Conservation (phyloP, 1,140 invertebrate genomes). For the Parasteatoda tepidariorum region DNA sequence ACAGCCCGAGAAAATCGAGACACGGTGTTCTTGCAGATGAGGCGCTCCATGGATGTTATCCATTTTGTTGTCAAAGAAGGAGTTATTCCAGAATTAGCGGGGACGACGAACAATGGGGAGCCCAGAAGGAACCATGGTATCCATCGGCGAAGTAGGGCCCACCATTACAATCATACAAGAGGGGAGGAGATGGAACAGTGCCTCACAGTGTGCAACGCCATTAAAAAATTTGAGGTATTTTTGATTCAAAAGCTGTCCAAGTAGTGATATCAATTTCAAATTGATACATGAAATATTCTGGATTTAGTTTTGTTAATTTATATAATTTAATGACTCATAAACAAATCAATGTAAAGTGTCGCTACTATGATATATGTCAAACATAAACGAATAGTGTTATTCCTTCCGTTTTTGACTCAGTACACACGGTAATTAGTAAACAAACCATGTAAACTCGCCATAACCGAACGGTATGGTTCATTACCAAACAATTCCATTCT, state of each 20-base stretch:
- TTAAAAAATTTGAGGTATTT: conserved; percentile 81
- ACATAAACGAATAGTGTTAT: too few relatives aligned
- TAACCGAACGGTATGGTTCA: too few relatives aligned
- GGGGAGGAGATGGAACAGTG: conserved; percentile 76
- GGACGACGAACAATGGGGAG: conserved; percentile 64
- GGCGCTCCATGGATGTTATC: conserved; percentile 95
- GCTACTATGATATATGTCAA: too few relatives aligned
- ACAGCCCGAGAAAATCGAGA: conserved; percentile 94
- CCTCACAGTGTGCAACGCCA: conserved; percentile 80
- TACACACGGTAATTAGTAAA: too few relatives aligned
- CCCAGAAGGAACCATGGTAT: conserved; percentile 63
- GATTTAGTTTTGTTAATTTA: too few relatives aligned
- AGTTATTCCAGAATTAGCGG: conserved; percentile 75
- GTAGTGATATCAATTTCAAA: too few relatives aligned
- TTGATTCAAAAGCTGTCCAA: neutral
- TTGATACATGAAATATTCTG: too few relatives aligned
- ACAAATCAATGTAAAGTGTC: too few relatives aligned
- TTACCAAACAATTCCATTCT: too few relatives aligned
- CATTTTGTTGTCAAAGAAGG: conserved; percentile 97
- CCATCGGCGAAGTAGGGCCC: conserved; percentile 61
- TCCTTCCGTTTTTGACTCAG: too few relatives aligned
- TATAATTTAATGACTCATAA: too few relatives aligned
- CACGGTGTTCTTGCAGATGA: conserved; percentile 94
- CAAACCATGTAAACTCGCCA: too few relatives aligned
- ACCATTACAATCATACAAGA: conserved; percentile 63